These are phyloP conservation scores for Leuctra nigra DNA, from an alignment of 2,888 invertebrate genomes.

Conservation along the genomic window DNA sequence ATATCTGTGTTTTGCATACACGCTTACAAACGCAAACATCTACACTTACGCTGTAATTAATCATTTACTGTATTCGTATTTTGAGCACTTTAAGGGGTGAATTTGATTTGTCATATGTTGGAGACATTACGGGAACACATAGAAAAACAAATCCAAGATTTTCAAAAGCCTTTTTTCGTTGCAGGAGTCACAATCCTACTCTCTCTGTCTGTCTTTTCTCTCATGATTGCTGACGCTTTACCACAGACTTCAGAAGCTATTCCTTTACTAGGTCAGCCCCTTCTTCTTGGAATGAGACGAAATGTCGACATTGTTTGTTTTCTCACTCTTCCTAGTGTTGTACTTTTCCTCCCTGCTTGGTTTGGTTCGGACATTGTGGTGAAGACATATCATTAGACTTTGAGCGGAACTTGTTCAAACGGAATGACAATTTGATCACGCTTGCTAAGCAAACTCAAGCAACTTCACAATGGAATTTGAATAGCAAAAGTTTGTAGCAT, in stretches of 20 bases:
- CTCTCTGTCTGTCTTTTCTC: constrained; percentile 48
- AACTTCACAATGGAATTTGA: constrained; percentile 4
- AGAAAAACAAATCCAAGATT: constrained; percentile 19
- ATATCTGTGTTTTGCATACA: constrained; percentile 3
- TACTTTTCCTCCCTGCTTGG: constrained; percentile 20
- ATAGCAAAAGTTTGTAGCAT: not conserved
- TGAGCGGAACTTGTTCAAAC: not conserved
- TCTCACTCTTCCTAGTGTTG: constrained; percentile 25
- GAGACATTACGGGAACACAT: constrained; percentile 20
- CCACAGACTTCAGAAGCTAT: constrained; percentile 51
- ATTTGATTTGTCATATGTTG: not conserved
- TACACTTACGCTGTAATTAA: not conserved
- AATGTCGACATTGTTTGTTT: constrained; percentile 25
- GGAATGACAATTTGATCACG: constrained; percentile 1
- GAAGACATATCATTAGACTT: not conserved
- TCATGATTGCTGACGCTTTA: constrained; percentile 48
- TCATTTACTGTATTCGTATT: too few relatives aligned
- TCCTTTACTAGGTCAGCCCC: constrained; percentile 45
- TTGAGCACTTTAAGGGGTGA: too few relatives aligned
- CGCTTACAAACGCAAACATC: not conserved
- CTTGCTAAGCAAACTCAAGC: constrained; percentile 7
- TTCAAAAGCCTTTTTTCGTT: constrained; percentile 31
- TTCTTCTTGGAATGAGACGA: constrained; percentile 29
- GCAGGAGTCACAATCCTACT: constrained; percentile 45
- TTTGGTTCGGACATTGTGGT: constrained; percentile 14